phyloP scores from a whole-genome alignment of 2,797 vertebrate species.

The Delichon dasypus region DNA sequence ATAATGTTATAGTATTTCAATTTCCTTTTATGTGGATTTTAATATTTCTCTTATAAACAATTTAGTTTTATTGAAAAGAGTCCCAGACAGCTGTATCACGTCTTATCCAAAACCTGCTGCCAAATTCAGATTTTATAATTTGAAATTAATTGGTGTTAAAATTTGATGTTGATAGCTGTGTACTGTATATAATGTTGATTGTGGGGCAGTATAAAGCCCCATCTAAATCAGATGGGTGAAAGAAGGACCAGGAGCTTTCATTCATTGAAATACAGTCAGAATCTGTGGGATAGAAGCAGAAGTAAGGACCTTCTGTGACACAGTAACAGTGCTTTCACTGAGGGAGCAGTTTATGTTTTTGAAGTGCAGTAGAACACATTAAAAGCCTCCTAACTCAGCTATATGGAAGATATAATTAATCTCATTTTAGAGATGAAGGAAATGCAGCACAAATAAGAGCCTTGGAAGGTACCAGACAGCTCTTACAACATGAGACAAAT shows the following conservation, averaged over 20 bases:
- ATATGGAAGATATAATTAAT: neutral
- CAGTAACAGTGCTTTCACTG: neutral
- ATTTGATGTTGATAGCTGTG: neutral
- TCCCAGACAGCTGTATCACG: slow-evolving; percentile 32
- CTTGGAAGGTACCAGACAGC: neutral
- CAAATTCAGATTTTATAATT: slow-evolving; percentile 10
- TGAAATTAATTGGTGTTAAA: slow-evolving; percentile 23
- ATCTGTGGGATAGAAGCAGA: neutral
- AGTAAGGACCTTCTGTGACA: neutral
- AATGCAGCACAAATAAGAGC: neutral
- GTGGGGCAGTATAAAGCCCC: neutral
- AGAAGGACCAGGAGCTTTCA: neutral
- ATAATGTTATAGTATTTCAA: slow-evolving; percentile 44
- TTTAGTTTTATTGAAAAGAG: slow-evolving; percentile 38
- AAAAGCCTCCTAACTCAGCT: neutral
- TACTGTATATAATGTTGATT: neutral
- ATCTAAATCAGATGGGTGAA: neutral
- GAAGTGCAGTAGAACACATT: neutral
- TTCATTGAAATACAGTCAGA: neutral
- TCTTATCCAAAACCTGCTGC: slow-evolving; percentile 23
- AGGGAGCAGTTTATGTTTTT: neutral
- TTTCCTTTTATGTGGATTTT: slow-evolving; percentile 63
- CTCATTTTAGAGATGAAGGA: neutral
- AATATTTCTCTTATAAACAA: slow-evolving; percentile 70
- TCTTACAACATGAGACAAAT: neutral